phyloP scores from a whole-genome alignment of 1,140 invertebrate genomes.

The Frieseomelitta varia region DNA sequence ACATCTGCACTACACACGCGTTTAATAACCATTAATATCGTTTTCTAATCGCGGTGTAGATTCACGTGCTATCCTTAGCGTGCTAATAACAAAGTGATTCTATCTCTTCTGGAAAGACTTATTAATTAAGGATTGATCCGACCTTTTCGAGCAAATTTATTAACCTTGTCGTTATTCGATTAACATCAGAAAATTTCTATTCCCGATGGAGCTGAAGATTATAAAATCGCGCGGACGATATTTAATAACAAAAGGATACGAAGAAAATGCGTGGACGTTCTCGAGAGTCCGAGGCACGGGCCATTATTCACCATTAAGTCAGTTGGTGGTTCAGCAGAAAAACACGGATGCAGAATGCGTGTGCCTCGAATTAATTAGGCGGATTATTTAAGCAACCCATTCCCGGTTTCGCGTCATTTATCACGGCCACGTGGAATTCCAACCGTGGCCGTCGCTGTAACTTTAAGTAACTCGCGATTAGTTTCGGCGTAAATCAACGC shows the following conservation, averaged over 20 bases:
- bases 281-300: not conserved
- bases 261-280: not conserved
- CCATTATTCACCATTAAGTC: slow-evolving; percentile 1
- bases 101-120: too few species aligned
- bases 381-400: slow-evolving; percentile 17
- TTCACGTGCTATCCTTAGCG: too few species aligned
- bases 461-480: slow-evolving; percentile 36
- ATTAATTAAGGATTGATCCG: too few species aligned
- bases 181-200: not conserved
- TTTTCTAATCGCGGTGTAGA: too few species aligned
- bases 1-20: too few species aligned
- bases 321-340: slow-evolving; percentile 8
- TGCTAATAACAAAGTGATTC: too few species aligned
- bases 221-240: not conserved
- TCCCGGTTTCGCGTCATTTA: slow-evolving; percentile 22
- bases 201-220: not conserved
- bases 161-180: too few species aligned
- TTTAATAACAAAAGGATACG: not conserved
- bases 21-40: too few species aligned
- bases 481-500: slow-evolving; percentile 36
- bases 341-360: not conserved
- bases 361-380: slow-evolving; percentile 16
- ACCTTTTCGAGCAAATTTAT: too few species aligned
- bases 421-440: slow-evolving; percentile 7
- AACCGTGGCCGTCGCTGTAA: slow-evolving; percentile 16